phyloP scores from a whole-genome alignment of 2,888 invertebrate genomes.

The Cryptocheilus praepositus region DNA sequence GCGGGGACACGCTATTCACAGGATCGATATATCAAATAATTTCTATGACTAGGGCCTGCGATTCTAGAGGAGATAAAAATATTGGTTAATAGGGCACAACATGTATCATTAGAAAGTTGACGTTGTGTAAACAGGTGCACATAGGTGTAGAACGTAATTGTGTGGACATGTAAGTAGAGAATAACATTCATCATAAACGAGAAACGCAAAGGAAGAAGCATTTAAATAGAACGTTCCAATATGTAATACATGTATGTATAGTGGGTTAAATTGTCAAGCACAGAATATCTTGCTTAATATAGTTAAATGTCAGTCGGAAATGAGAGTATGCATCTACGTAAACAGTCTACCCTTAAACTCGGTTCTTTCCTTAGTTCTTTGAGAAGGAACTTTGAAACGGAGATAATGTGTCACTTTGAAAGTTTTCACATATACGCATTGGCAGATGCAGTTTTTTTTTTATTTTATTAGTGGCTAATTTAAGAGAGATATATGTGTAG shows the following conservation, averaged over 20 bases:
- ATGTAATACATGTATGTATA: conserved; percentile 7
- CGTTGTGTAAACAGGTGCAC: conserved; percentile 18
- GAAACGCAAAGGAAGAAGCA: conserved; percentile 30
- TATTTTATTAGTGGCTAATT: not conserved
- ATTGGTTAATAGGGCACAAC: conserved; percentile 21
- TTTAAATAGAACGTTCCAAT: conserved; percentile 27
- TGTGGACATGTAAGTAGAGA: conserved; percentile 30
- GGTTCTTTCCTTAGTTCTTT: conserved; percentile 15
- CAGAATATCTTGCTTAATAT: no score
- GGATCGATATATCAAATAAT: conserved; percentile 32
- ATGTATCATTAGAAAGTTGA: conserved; percentile 34
- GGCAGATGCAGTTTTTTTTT: not conserved
- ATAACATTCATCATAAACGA: conserved; percentile 36
- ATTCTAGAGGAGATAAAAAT: conserved; percentile 33
- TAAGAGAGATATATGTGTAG: no score
- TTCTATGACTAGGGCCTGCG: conserved; percentile 40
- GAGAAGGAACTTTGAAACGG: conserved; percentile 8
- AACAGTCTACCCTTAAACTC: conserved; percentile 5
- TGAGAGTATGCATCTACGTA: not conserved
- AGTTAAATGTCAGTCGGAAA: no score
- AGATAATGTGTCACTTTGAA: no score
- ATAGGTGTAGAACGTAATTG: conserved; percentile 28
- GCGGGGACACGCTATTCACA: conserved; percentile 32
- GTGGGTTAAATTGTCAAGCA: no score
- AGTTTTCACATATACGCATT: not conserved